Evolutionary conservation across 2,888 invertebrate genomes (phyloP).

Genomic region (Tiphia femorata): DNA sequence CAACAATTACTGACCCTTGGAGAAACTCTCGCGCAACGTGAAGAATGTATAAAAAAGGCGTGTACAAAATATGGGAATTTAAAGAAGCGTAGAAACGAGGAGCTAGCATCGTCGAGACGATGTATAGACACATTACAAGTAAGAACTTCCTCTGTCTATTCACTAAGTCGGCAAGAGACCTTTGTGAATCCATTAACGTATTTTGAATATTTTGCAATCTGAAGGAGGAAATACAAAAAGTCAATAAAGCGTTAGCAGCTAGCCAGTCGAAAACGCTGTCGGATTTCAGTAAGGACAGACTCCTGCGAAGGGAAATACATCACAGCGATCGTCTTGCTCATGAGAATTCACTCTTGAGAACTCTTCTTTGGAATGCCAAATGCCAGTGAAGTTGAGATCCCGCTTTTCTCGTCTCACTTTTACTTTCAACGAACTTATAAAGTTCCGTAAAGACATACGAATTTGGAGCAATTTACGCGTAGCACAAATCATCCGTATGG

Average conservation of each 20-base stretch:
- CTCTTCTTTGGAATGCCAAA: slow-evolving; percentile 34
- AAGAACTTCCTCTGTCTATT: too few species aligned
- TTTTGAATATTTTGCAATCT: too few species aligned
- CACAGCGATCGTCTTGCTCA: slow-evolving; percentile 39
- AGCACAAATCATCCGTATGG: too few species aligned
- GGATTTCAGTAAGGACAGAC: slow-evolving; percentile 35
- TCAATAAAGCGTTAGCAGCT: slow-evolving; percentile 2
- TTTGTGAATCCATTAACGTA: too few species aligned
- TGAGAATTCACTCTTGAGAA: slow-evolving; percentile 40
- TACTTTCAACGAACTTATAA: too few species aligned
- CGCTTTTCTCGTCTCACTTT: too few species aligned
- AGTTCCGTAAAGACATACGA: too few species aligned
- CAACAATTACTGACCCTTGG: slow-evolving; percentile 42
- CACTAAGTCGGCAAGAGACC: too few species aligned
- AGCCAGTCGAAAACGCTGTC: slow-evolving; percentile 27
- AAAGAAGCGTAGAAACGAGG: slow-evolving; percentile 47
- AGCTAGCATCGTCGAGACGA: too few species aligned
- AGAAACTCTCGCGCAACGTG: slow-evolving; percentile 38
- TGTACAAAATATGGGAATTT: slow-evolving; percentile 44
- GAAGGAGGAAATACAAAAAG: slow-evolving; percentile 39
- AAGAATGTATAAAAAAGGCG: slow-evolving; percentile 40
- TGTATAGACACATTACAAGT: too few species aligned
- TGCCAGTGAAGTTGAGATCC: too few species aligned
- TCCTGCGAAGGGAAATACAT: slow-evolving; percentile 37
- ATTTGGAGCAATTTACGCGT: too few species aligned